Percentiles rank a stretch among this genome's conserved stretches.
phyloP scores from a whole-genome alignment of 2,888 invertebrate genomes.

The Trichopoda pennipes region DNA sequence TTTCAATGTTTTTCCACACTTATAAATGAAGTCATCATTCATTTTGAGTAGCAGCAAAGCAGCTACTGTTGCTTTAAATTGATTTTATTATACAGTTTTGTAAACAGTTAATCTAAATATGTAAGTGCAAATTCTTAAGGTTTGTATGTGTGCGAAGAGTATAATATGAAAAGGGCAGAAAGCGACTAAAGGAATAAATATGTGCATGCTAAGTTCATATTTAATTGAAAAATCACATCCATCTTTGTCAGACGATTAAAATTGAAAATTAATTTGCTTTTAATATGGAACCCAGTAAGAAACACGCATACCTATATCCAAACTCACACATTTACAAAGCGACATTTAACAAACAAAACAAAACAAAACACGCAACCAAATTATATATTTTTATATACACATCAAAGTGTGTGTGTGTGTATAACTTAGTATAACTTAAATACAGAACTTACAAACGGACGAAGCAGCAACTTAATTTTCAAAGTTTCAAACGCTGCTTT shows the following conservation, averaged over 20 bases:
- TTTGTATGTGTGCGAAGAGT: background rate
- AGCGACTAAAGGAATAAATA: conserved; percentile 39
- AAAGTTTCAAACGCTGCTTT: conserved; percentile 57
- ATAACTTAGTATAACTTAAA: background rate
- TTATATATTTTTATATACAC: background rate
- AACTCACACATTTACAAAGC: conserved; percentile 5
- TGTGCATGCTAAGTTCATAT: conserved; percentile 63
- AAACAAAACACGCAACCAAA: background rate
- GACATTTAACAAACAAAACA: background rate
- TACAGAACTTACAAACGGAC: conserved; percentile 28
- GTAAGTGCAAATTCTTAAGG: background rate
- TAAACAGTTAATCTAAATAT: conserved; percentile 61
- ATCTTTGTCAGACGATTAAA: conserved; percentile 71
- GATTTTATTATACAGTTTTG: conserved; percentile 60
- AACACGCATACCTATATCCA: conserved; percentile 17
- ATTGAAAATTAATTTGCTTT: conserved; percentile 72
- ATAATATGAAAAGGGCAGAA: conserved; percentile 19
- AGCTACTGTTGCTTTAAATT: conserved; percentile 43
- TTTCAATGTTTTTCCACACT: conserved; percentile 49
- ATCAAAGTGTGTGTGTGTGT: background rate
- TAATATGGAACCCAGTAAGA: conserved; percentile 67
- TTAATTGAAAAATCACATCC: conserved; percentile 71
- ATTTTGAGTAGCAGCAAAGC: conserved; percentile 59
- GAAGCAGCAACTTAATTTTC: conserved; percentile 66
- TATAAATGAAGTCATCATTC: conserved; percentile 67